These are phyloP conservation scores for Pocillopora verrucosa DNA, from an alignment of 64 coral and sea anemone genomes.

Conservation along the genomic window DNA sequence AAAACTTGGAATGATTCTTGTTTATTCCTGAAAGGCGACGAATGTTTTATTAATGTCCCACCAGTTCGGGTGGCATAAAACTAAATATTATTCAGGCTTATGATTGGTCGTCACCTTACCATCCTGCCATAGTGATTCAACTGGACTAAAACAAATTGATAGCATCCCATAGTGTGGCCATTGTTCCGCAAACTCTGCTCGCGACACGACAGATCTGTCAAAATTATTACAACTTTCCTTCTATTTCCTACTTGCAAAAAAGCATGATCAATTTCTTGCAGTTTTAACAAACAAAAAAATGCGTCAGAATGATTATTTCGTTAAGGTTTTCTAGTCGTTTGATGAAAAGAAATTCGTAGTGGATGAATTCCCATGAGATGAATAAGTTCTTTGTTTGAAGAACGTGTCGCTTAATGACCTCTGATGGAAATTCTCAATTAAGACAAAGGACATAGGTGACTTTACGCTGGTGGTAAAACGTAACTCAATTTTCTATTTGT, in stretches of 20 bases:
- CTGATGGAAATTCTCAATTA: slow-evolving; percentile 14
- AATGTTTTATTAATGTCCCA: slow-evolving; percentile 41
- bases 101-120: background rate
- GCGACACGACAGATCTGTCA: background rate
- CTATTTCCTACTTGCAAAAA: background rate
- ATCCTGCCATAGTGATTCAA: background rate
- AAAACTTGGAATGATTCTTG: background rate
- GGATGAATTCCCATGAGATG: background rate
- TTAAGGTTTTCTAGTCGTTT: background rate
- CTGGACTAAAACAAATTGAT: background rate
- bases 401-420: slow-evolving; percentile 9
- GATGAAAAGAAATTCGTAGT: background rate
- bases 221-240: background rate
- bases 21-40: slow-evolving; percentile 13
- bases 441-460: slow-evolving; percentile 3
- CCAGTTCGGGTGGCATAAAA: background rate
- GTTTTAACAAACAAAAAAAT: background rate
- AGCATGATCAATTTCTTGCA: background rate
- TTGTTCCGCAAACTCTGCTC: background rate
- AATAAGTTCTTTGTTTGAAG: no score
- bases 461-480: background rate
- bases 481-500: background rate
- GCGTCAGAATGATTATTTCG: background rate
- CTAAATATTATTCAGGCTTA: background rate
- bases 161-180: background rate